Percentiles rank a stretch among this genome's conserved stretches.
Conservation (phyloP, 2,888 invertebrate genomes). For the Hofmannophila pseudospretella region DNA sequence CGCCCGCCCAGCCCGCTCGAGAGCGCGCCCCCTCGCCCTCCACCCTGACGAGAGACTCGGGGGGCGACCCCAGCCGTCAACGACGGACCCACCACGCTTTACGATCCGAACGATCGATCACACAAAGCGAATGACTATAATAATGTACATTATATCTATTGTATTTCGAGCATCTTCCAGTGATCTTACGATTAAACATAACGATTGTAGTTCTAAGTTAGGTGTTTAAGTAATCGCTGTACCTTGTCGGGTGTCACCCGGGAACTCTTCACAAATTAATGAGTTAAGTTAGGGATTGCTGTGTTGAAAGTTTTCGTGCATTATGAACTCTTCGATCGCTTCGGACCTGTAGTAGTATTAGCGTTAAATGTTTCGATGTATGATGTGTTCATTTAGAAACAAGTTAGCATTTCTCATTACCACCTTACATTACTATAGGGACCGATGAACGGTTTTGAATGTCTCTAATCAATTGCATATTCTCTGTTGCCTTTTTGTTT, state of each 20-base stretch:
- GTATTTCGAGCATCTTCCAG: slow-evolving; percentile 72
- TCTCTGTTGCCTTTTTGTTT: slow-evolving; percentile 53
- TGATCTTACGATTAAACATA: slow-evolving; percentile 65
- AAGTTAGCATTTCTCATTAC: slow-evolving; percentile 60
- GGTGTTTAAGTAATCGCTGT: slow-evolving; percentile 59
- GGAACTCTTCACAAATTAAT: slow-evolving; percentile 69
- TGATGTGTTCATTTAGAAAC: slow-evolving; percentile 72
- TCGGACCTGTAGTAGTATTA: slow-evolving; percentile 63
- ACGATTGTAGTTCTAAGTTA: slow-evolving; percentile 65
- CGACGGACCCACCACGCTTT: slow-evolving; percentile 33
- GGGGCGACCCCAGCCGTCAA: slow-evolving; percentile 14
- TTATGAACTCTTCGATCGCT: slow-evolving; percentile 55
- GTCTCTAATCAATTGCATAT: slow-evolving; percentile 53
- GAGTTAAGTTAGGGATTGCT: slow-evolving; percentile 58
- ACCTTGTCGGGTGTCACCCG: slow-evolving; percentile 57
- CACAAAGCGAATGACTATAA: slow-evolving; percentile 44
- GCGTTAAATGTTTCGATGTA: slow-evolving; percentile 69
- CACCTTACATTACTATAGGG: slow-evolving; percentile 50
- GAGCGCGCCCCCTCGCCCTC: background rate
- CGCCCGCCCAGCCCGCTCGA: background rate
- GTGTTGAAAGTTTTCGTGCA: slow-evolving; percentile 50
- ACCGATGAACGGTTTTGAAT: slow-evolving; percentile 42
- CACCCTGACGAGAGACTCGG: slow-evolving; percentile 25
- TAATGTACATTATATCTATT: slow-evolving; percentile 49
- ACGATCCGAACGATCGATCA: slow-evolving; percentile 31